Percentiles rank a stretch among this genome's conserved stretches.
Evolutionary conservation across 1,140 invertebrate species (phyloP).

Genomic region (Tetraneura akinire): DNA sequence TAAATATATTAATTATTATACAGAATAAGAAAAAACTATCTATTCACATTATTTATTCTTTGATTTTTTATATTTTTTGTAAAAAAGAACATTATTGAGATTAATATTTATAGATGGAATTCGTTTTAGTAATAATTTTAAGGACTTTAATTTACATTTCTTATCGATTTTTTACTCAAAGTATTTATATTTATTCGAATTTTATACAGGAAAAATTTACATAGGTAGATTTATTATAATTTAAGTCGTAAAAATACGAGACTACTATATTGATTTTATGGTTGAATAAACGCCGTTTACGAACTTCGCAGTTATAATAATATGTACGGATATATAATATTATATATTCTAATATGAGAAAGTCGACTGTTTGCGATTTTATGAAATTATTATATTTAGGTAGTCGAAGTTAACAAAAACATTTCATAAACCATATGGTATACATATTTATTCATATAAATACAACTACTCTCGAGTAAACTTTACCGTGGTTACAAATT

Average conservation of each 20-base stretch:
- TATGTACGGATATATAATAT: neutral
- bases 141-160: neutral
- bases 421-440: neutral
- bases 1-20: too few relatives aligned
- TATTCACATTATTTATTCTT: too few relatives aligned
- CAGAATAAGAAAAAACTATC: too few relatives aligned
- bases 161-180: slow-evolving; percentile 9
- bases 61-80: neutral
- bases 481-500: too few relatives aligned
- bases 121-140: neutral
- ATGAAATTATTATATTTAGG: neutral
- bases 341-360: neutral
- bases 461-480: neutral
- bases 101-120: neutral
- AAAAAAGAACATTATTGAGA: neutral
- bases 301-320: neutral
- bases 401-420: neutral
- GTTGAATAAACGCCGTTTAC: slow-evolving; percentile 3
- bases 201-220: slow-evolving; percentile 9
- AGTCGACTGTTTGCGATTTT: neutral
- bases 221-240: slow-evolving; percentile 41
- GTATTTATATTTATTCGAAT: slow-evolving; percentile 43
- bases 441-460: neutral
- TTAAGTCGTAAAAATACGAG: slow-evolving; percentile 12
- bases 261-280: slow-evolving; percentile 29